Conservation (phyloP, 2,797 vertebrate species). For the Anguilla marmorata region DNA sequence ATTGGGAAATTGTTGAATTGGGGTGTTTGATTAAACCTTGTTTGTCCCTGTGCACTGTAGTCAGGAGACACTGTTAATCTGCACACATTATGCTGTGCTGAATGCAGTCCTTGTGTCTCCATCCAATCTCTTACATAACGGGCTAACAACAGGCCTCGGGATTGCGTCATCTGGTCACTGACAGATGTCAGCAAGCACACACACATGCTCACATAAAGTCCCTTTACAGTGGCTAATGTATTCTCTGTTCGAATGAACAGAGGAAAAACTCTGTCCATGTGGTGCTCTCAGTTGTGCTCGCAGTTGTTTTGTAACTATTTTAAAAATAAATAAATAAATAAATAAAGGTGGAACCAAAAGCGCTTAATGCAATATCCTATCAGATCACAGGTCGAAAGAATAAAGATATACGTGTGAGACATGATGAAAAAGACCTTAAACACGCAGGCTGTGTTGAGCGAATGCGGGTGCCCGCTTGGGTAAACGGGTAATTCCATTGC, state of each 20-base stretch:
- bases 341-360: neutral
- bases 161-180: constrained; percentile 10
- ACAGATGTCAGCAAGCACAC: constrained; percentile 12
- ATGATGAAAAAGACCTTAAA: neutral
- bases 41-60: constrained; percentile 8
- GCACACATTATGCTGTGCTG: neutral
- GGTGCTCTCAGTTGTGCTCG: neutral
- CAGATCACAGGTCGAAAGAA: neutral
- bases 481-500: neutral
- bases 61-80: constrained; percentile 12
- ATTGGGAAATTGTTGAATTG: neutral
- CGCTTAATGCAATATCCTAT: neutral
- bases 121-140: constrained; percentile 21
- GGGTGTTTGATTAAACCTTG: neutral
- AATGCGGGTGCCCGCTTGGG: neutral
- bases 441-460: neutral
- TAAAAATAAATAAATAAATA: too few relatives aligned
- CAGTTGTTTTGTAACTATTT: too few relatives aligned
- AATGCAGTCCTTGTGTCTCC: neutral
- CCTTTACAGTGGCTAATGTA: neutral
- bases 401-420: neutral
- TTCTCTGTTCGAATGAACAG: neutral
- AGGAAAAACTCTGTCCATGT: neutral
- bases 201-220: neutral
- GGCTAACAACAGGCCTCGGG: neutral